A percentile compares a stretch with the other conserved stretches of the same genome.
Evolutionary conservation across 2,113 vertebrate genomes (phyloP).

Genomic region (Ammodytes dubius): DNA sequence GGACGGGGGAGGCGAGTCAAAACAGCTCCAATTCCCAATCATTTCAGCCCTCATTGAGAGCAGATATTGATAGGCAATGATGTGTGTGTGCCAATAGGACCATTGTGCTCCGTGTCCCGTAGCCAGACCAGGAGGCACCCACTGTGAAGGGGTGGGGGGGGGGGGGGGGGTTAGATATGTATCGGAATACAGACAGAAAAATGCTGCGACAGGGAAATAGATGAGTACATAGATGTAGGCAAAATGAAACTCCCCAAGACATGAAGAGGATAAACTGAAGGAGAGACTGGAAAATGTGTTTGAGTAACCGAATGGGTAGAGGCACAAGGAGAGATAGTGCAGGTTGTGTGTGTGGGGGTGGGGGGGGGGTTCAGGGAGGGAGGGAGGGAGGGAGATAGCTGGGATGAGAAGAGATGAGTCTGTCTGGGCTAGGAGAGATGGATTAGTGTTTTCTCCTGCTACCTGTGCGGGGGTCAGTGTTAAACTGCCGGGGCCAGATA

Average conservation of each 20-base stretch:
- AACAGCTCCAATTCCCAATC: slow-evolving; percentile 68
- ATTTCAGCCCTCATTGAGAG: slow-evolving; percentile 71
- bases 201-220: slow-evolving; percentile 48
- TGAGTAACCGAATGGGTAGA: slow-evolving; percentile 45
- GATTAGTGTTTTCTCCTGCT: slow-evolving; percentile 82
- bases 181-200: slow-evolving; percentile 57
- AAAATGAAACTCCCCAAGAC: slow-evolving; percentile 58
- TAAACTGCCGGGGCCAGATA: slow-evolving; percentile 81
- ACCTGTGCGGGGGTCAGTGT: slow-evolving; percentile 86
- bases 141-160: slow-evolving; percentile 12
- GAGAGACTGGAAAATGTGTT: slow-evolving; percentile 45
- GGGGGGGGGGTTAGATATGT: slow-evolving; percentile 37
- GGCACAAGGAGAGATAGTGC: too few species aligned
- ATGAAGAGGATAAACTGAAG: slow-evolving; percentile 27
- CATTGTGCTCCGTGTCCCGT: slow-evolving; percentile 41
- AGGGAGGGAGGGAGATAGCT: slow-evolving; percentile 30
- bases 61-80: slow-evolving; percentile 73
- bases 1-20: slow-evolving; percentile 59
- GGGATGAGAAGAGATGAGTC: slow-evolving; percentile 65
- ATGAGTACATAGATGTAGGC: slow-evolving; percentile 53
- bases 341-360: too few species aligned
- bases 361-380: slow-evolving; percentile 23
- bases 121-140: slow-evolving; percentile 64
- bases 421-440: slow-evolving; percentile 79
- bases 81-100: slow-evolving; percentile 71